A percentile compares a stretch with the other conserved stretches of the same genome.
phyloP scores from a whole-genome alignment of 2,888 invertebrate genomes.

The Athrips mouffetella region DNA sequence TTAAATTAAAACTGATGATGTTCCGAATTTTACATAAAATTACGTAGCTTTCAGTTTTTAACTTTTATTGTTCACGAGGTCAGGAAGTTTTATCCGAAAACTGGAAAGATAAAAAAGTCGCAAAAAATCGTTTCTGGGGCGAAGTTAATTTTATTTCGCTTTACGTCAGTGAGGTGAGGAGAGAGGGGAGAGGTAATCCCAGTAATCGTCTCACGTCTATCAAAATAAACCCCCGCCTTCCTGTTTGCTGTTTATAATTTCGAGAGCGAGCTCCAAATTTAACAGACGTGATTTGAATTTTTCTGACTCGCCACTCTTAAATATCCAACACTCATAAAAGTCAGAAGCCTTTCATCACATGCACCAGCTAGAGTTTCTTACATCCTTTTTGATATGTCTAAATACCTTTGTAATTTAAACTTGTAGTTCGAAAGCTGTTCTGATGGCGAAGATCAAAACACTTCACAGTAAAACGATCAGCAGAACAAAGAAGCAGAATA shows the following conservation, averaged over 20 bases:
- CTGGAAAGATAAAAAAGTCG: not conserved
- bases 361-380: too few species aligned
- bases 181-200: slow-evolving; percentile 33
- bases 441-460: too few species aligned
- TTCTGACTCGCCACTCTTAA: not conserved
- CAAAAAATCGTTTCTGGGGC: slow-evolving; percentile 18
- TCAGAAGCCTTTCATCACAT: too few species aligned
- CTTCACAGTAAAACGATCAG: too few species aligned
- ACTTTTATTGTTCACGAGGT: not conserved
- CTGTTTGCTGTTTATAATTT: slow-evolving; percentile 16
- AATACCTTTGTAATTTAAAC: too few species aligned
- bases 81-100: not conserved
- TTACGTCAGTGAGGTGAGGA: slow-evolving; percentile 19
- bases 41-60: not conserved
- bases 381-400: too few species aligned
- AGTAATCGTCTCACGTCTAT: slow-evolving; percentile 49
- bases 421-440: too few species aligned
- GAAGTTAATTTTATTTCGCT: slow-evolving; percentile 28
- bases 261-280: slow-evolving; percentile 9
- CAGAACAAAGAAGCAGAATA: too few species aligned
- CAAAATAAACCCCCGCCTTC: slow-evolving; percentile 28
- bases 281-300: slow-evolving; percentile 2
- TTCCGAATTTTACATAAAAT: not conserved
- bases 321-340: too few species aligned
- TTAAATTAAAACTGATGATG: not conserved